Conservation (phyloP, 2,888 invertebrate species). For the Stratiomys singularior region DNA sequence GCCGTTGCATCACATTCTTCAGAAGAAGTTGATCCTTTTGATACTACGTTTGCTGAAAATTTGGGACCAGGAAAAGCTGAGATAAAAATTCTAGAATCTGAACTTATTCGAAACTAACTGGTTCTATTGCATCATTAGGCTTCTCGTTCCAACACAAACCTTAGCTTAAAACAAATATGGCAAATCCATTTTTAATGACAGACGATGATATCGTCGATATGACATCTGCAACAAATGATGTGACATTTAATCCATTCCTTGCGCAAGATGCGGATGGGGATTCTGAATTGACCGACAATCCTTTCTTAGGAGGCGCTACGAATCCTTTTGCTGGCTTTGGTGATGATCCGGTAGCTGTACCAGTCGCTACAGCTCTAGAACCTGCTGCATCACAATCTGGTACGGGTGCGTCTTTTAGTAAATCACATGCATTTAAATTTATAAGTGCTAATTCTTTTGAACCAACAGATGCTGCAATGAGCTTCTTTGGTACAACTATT, state of each 20-base stretch:
- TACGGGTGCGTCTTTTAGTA: constrained; percentile 29
- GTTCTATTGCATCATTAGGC: not conserved
- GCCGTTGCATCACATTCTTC: constrained; percentile 58
- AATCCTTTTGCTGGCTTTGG: constrained; percentile 77
- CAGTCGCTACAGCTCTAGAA: constrained; percentile 50
- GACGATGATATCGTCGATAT: constrained; percentile 69
- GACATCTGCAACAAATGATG: constrained; percentile 65
- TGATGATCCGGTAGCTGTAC: constrained; percentile 58
- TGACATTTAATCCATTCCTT: constrained; percentile 75
- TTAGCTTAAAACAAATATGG: constrained; percentile 66
- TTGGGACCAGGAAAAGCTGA: constrained; percentile 83
- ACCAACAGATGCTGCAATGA: constrained; percentile 63
- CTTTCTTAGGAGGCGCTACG: constrained; percentile 72
- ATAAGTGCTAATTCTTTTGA: constrained; percentile 39
- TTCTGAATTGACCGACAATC: constrained; percentile 69
- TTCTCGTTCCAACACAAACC: too few relatives aligned
- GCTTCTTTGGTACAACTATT: constrained; percentile 66
- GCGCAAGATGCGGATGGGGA: constrained; percentile 65
- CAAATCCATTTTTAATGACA: constrained; percentile 84
- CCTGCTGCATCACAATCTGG: constrained; percentile 21
- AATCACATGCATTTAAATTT: not conserved
- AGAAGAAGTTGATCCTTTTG: constrained; percentile 81
- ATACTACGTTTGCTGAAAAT: constrained; percentile 84
- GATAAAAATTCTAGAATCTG: constrained; percentile 79
- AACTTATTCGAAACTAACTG: constrained; percentile 70